These are phyloP conservation scores for Simalia tracyae DNA, from an alignment of 2,797 vertebrate genomes.

Conservation along the genomic window DNA sequence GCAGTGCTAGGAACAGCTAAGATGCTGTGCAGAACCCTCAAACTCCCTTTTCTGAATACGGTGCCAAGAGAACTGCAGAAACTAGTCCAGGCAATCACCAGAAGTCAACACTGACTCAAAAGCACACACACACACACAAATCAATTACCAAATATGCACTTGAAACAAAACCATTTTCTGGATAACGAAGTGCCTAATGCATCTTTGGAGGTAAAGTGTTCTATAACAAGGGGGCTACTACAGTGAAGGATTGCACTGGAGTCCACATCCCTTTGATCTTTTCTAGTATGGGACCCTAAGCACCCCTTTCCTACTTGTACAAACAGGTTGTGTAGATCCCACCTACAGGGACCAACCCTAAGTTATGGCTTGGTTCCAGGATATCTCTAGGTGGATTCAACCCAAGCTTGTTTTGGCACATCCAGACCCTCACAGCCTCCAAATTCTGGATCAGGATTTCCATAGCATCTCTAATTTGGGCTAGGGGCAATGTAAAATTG, in stretches of 20 bases:
- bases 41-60: neutral
- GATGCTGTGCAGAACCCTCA: no score
- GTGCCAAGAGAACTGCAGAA: neutral
- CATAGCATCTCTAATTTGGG: neutral
- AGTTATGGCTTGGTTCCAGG: neutral
- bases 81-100: neutral
- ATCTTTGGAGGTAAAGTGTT: neutral
- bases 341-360: neutral
- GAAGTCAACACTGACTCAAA: neutral
- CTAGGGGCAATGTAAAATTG: neutral
- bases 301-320: neutral
- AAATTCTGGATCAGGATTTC: neutral
- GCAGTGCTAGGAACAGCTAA: no score
- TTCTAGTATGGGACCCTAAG: neutral
- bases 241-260: neutral
- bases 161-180: neutral
- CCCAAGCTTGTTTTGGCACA: neutral
- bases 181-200: neutral
- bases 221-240: neutral
- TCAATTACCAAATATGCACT: neutral
- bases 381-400: neutral
- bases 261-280: neutral
- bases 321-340: neutral
- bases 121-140: neutral
- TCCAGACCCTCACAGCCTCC: neutral